A percentile compares a stretch with the other conserved stretches of the same genome.
Conservation (phyloP, 2,113 vertebrate species). For the Nannobrachium achirus region DNA sequence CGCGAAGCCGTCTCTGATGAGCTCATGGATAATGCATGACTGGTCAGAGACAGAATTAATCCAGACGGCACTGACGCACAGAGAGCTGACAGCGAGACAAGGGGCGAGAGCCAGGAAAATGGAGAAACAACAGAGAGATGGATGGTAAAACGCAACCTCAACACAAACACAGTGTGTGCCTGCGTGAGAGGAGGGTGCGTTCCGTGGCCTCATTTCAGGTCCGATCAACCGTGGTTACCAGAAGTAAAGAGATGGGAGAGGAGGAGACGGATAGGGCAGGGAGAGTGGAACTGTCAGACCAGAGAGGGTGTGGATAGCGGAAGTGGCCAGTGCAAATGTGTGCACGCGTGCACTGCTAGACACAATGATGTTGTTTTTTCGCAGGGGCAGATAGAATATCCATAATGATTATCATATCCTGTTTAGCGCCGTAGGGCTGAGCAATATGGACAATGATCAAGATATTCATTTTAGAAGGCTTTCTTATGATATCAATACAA, state of each 20-base stretch:
- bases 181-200: too few relatives aligned
- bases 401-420: too few relatives aligned
- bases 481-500: too few relatives aligned
- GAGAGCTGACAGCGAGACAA: background rate
- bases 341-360: too few relatives aligned
- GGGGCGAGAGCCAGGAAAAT: background rate
- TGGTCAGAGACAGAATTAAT: constrained; percentile 11
- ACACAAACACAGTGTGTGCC: constrained; percentile 5
- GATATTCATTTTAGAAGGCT: too few relatives aligned
- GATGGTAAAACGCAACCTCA: background rate
- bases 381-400: too few relatives aligned
- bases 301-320: background rate
- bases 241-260: constrained; percentile 7
- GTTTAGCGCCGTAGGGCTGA: too few relatives aligned
- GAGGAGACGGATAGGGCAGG: constrained; percentile 22
- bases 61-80: constrained; percentile 12
- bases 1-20: constrained; percentile 36
- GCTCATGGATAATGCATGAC: constrained; percentile 62
- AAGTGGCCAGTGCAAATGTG: background rate
- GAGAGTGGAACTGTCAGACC: background rate
- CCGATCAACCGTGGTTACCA: constrained; percentile 43
- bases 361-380: too few relatives aligned
- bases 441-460: too few relatives aligned
- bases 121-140: constrained; percentile 17
- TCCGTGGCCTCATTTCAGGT: constrained; percentile 37